phyloP scores from a whole-genome alignment of 2,888 invertebrate genomes.

The Agonum fuliginosum region DNA sequence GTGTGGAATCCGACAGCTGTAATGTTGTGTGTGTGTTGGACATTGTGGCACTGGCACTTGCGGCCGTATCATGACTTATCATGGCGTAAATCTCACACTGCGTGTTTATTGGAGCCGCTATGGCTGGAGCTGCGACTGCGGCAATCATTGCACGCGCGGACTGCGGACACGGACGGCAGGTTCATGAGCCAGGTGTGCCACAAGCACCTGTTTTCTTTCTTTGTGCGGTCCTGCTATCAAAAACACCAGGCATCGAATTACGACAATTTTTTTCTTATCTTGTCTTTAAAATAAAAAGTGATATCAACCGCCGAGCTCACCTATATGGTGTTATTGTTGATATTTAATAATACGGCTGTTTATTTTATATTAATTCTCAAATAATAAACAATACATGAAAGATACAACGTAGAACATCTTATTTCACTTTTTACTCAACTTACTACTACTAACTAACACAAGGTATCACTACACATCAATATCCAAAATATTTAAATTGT shows the following conservation, averaged over 20 bases:
- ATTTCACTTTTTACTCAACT: too few relatives aligned
- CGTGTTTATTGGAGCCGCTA: constrained; percentile 40
- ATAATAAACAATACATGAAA: too few relatives aligned
- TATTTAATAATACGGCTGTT: too few relatives aligned
- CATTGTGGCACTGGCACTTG: constrained; percentile 12
- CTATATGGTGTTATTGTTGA: too few relatives aligned
- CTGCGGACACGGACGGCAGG: neutral
- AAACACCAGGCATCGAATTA: neutral
- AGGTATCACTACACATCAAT: too few relatives aligned
- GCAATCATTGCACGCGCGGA: constrained; percentile 30
- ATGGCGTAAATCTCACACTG: constrained; percentile 21
- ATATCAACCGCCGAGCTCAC: too few relatives aligned
- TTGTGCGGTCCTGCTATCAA: neutral
- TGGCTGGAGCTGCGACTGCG: neutral
- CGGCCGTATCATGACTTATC: constrained; percentile 22
- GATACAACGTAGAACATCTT: too few relatives aligned
- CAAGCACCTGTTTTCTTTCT: constrained; percentile 16
- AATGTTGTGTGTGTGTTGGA: constrained; percentile 4
- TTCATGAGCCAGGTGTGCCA: constrained; percentile 13
- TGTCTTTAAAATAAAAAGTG: neutral
- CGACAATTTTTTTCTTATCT: neutral
- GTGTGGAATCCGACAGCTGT: constrained; percentile 32
- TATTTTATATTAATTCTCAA: too few relatives aligned
- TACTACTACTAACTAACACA: too few relatives aligned
- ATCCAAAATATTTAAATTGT: too few relatives aligned